Evolutionary conservation across 1,140 invertebrate genomes (phyloP).

Genomic region (Drosophila kurseongensis): DNA sequence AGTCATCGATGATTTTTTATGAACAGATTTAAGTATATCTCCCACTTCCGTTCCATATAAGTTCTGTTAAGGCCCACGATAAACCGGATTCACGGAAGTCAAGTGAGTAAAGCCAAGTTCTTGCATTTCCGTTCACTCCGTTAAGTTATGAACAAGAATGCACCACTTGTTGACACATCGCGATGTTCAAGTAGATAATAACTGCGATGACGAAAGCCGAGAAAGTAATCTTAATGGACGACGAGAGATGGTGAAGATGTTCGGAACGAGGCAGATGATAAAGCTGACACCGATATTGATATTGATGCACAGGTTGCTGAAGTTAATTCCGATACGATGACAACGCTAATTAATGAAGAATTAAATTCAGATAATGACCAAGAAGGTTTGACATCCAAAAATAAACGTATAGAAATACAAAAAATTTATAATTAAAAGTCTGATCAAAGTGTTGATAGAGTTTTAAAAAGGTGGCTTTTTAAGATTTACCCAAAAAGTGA

Average conservation of each 20-base stretch:
- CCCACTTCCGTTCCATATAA: conserved; percentile 11
- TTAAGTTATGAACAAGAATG: conserved; percentile 15
- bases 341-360: background rate
- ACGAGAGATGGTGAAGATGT: background rate
- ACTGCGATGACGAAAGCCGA: conserved; percentile 13
- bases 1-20: conserved; percentile 10
- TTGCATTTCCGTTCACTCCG: conserved; percentile 50
- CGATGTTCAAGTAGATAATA: background rate
- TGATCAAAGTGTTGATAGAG: too few relatives aligned
- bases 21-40: background rate
- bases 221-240: conserved; percentile 1
- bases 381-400: background rate
- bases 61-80: conserved; percentile 24
- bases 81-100: conserved; percentile 66
- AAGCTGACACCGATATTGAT: background rate
- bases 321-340: background rate
- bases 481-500: too few relatives aligned
- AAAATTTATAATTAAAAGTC: too few relatives aligned
- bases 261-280: background rate
- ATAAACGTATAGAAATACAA: background rate
- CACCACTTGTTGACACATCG: conserved; percentile 35
- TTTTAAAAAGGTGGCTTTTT: too few relatives aligned
- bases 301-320: background rate
- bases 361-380: too few relatives aligned
- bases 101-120: conserved; percentile 22